Conservation (phyloP, 1,140 invertebrate species). For the Bombus superbus region DNA sequence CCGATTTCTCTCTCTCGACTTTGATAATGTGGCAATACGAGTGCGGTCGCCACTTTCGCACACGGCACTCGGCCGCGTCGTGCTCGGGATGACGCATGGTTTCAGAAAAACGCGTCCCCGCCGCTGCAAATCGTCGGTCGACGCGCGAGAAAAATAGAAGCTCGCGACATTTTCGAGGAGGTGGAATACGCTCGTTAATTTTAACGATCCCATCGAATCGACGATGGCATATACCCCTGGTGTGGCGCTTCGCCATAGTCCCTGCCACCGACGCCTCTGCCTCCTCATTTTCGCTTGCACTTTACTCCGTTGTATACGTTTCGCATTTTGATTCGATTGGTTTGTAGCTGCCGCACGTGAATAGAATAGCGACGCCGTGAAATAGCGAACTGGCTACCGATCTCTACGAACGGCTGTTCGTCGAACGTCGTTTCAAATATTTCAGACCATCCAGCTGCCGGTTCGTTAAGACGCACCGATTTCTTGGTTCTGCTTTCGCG, state of each 20-base stretch:
- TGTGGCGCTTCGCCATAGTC: constrained; percentile 4
- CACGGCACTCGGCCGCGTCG: not conserved
- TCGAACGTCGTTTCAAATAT: constrained; percentile 13
- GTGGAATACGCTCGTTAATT: constrained; percentile 62
- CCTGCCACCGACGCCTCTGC: constrained; percentile 8
- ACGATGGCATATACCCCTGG: constrained; percentile 18
- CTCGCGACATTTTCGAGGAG: constrained; percentile 60
- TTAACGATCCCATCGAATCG: constrained; percentile 66
- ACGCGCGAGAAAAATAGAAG: constrained; percentile 59
- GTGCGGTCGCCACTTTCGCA: not conserved
- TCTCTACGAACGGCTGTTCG: not conserved
- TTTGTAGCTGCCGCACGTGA: constrained; percentile 40
- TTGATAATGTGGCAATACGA: not conserved
- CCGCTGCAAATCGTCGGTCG: constrained; percentile 44
- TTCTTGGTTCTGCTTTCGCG: not conserved
- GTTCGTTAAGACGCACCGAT: not conserved
- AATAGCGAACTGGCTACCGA: not conserved
- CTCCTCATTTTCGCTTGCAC: constrained; percentile 60
- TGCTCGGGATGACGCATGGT: constrained; percentile 13
- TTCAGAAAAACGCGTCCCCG: constrained; percentile 33
- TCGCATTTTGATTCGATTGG: constrained; percentile 50
- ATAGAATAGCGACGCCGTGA: constrained; percentile 20
- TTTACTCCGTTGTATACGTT: constrained; percentile 50
- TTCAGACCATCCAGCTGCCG: not conserved
- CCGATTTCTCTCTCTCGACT: not conserved